Conservation (phyloP, 2,113 vertebrate species). For the Lichenostomus cassidix region DNA sequence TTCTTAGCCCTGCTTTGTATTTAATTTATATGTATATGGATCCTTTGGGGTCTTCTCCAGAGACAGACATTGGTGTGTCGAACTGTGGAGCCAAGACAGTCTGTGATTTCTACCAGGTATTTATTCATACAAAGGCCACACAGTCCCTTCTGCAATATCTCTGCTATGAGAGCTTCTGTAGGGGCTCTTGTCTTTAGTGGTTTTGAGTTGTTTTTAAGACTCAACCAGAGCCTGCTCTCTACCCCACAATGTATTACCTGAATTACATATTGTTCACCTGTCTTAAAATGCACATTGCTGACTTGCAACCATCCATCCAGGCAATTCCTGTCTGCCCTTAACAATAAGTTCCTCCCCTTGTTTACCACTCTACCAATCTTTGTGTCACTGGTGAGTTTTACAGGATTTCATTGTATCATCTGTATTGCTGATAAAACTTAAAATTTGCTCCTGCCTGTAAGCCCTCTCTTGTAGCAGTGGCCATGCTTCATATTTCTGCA, state of each 20-base stretch:
- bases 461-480: not conserved
- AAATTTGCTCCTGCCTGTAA: not conserved
- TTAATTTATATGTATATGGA: not conserved
- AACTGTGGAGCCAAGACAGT: not conserved
- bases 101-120: not conserved
- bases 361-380: not conserved
- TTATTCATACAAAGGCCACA: not conserved
- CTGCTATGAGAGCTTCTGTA: not conserved
- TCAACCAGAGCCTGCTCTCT: not conserved
- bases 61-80: not conserved
- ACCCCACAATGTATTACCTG: fast-evolving
- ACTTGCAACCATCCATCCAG: not conserved
- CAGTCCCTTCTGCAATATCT: not conserved
- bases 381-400: not conserved
- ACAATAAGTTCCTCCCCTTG: not conserved
- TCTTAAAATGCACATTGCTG: not conserved
- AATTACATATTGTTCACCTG: not conserved
- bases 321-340: not conserved
- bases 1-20: not conserved
- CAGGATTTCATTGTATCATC: not conserved
- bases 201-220: not conserved
- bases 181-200: not conserved
- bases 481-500: not conserved
- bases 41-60: not conserved
- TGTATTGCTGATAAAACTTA: not conserved